phyloP scores from a whole-genome alignment of 2,113 vertebrate genomes.

The Apodemus speciosus region DNA sequence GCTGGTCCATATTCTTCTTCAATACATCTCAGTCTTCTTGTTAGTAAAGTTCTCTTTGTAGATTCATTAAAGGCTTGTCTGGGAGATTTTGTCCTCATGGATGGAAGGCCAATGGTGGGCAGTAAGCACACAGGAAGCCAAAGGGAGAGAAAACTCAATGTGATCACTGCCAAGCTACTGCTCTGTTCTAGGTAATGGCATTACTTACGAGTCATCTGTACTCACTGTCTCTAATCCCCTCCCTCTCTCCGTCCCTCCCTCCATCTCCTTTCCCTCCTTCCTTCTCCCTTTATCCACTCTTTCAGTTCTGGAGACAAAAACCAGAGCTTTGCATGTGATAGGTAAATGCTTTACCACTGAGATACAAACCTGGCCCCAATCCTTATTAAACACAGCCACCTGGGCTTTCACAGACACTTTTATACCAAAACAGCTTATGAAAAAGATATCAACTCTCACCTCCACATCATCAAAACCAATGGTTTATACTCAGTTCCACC shows the following conservation, averaged over 20 bases:
- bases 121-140: not conserved
- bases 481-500: not conserved
- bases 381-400: not conserved
- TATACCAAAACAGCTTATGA: not conserved
- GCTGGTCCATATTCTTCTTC: not conserved
- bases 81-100: not conserved
- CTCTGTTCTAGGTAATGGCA: not conserved
- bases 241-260: too few species aligned
- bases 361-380: not conserved
- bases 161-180: not conserved
- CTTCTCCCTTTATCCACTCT: not conserved
- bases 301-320: not conserved
- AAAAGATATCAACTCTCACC: not conserved
- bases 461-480: not conserved
- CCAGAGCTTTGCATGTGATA: not conserved
- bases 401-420: not conserved
- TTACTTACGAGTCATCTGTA: not conserved
- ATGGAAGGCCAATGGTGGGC: not conserved
- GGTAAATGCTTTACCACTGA: not conserved
- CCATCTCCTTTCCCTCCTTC: too few species aligned
- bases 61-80: not conserved
- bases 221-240: not conserved
- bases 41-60: not conserved
- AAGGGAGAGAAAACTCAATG: too few species aligned
- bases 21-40: not conserved